Base-by-base conservation (phyloP, 2,888 invertebrate species). In the Nephrocerus scutellatus region DNA sequence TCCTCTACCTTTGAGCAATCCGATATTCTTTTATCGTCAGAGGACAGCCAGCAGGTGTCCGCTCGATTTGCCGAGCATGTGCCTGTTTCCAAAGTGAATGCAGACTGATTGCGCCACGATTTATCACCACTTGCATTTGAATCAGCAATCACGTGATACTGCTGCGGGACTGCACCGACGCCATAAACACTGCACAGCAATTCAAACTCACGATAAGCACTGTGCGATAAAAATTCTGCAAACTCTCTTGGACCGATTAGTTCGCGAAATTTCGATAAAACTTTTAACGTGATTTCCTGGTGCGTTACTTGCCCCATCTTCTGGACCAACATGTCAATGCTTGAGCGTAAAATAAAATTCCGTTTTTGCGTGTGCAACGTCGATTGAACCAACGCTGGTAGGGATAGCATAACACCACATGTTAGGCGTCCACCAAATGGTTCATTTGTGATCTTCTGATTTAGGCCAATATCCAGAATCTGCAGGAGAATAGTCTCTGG, bases 211-310 rank as follows among this genome's bases (percentile, higher is more conserved):
- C 69, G 59, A 41, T 71, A 70, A 2, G 72, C 67, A 26, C 72
- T 72, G 22, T 69, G 66, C 26, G 72, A 66, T 49, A 77, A 60
- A 48, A 74, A 74, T 26, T 71, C 68, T 53, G 79, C 73, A 55
- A 86, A 85, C 41, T 79, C 76, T 7, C 74, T 70, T 3, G 72
- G 68, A 1, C 85, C 85, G 41, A 84, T 72, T 6, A 78, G 70
- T 45, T 81, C 78, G 33, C 80, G 75, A 29, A 87, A 74, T 62
- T 82, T 82, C 31, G 79, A 68, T 40, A 87, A 63, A 2, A 86
- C 80, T 51, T 82, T 72, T 34, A 84, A 43, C 37, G 82, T 72
- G 53, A 81, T 70, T 72, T 86, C 72, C 72, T 85, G 73, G 43
- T 77, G 76, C 40, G 72, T 73, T 16, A 75, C 71, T 52, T 77